These are phyloP conservation scores for Drosophila sproati DNA, from an alignment of 1,140 invertebrate genomes.

Conservation along the genomic window DNA sequence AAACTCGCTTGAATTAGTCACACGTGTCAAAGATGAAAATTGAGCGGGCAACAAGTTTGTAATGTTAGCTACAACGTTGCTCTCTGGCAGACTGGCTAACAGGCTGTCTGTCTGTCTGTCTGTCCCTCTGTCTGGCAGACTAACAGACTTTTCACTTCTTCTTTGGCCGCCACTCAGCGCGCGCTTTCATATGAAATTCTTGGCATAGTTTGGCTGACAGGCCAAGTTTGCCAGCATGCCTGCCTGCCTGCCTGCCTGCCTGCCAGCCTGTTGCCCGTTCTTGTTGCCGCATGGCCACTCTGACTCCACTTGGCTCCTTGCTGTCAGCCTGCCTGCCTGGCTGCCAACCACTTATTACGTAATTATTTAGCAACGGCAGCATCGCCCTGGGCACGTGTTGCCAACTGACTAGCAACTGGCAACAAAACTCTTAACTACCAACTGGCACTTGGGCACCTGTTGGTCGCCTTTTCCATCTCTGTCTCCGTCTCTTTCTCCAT, in stretches of 20 bases:
- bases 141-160: constrained; percentile 39
- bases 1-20: constrained; percentile 41
- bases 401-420: constrained; percentile 64
- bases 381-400: constrained; percentile 78
- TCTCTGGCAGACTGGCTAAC: constrained; percentile 7
- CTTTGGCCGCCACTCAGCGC: constrained; percentile 27
- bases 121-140: constrained; percentile 6
- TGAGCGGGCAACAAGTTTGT: constrained; percentile 42
- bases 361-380: constrained; percentile 76
- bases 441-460: constrained; percentile 67
- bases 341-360: constrained; percentile 83
- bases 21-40: constrained; percentile 41
- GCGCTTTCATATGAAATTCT: constrained; percentile 68
- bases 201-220: constrained; percentile 75
- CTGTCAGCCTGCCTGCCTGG: constrained; percentile 20
- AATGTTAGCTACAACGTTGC: constrained; percentile 14
- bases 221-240: constrained; percentile 39
- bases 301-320: constrained; percentile 39
- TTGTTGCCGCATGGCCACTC: too few species aligned
- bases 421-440: constrained; percentile 41
- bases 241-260: constrained; percentile 32
- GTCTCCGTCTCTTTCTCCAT: constrained; percentile 11
- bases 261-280: constrained; percentile 16
- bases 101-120: background rate
- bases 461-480: constrained; percentile 3